Percentiles rank a stretch among this genome's conserved stretches.
phyloP scores from a whole-genome alignment of 2,888 invertebrate genomes.

The Diadromus collaris region DNA sequence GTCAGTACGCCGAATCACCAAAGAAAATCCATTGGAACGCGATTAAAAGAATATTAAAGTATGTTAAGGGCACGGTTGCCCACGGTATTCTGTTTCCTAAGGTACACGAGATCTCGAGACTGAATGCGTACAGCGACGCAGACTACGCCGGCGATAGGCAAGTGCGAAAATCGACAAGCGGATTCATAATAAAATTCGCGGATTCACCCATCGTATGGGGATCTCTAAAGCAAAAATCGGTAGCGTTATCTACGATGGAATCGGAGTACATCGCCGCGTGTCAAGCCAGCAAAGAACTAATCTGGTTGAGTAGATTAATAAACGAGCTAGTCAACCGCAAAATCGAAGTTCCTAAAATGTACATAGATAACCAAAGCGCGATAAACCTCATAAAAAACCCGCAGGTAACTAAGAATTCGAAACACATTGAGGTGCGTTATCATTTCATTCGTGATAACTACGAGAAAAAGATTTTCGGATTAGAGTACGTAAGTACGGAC shows the following conservation, averaged over 20 bases:
- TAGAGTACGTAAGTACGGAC: constrained; percentile 22
- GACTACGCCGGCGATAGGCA: constrained; percentile 57
- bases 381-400: constrained; percentile 49
- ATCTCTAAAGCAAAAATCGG: constrained; percentile 54
- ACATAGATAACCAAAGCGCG: constrained; percentile 55
- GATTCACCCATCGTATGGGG: constrained; percentile 56
- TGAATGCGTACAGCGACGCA: constrained; percentile 56
- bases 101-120: neutral
- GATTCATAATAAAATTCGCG: constrained; percentile 52
- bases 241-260: constrained; percentile 58
- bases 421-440: constrained; percentile 56
- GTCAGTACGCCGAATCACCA: constrained; percentile 43
- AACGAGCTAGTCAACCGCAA: constrained; percentile 15
- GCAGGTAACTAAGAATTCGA: constrained; percentile 31
- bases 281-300: constrained; percentile 39
- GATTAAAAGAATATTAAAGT: constrained; percentile 58
- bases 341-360: constrained; percentile 21
- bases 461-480: constrained; percentile 28
- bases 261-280: constrained; percentile 58
- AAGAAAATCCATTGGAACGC: constrained; percentile 55
- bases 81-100: constrained; percentile 44
- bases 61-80: constrained; percentile 51
- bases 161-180: constrained; percentile 60
- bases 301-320: constrained; percentile 53
- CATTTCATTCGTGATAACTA: constrained; percentile 47